These are phyloP conservation scores for Myotis vivesi DNA, from an alignment of 2,797 vertebrate species.

Conservation along the genomic window DNA sequence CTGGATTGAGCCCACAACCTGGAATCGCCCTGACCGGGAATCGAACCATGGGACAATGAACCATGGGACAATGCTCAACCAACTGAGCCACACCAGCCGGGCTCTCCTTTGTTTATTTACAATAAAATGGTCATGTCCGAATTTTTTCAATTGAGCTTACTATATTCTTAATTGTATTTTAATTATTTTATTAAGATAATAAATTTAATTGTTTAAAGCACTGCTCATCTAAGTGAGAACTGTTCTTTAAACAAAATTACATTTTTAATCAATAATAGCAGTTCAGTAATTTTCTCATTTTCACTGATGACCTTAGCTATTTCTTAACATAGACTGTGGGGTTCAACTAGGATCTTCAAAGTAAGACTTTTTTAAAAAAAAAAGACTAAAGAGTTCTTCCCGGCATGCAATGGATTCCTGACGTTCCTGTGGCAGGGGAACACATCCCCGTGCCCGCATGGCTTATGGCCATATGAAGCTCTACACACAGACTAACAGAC, in stretches of 20 bases:
- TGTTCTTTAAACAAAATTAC: slow-evolving; percentile 2
- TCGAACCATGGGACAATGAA: background rate
- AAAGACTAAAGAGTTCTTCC: background rate
- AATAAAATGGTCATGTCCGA: background rate
- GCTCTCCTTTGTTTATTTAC: background rate
- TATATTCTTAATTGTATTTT: background rate
- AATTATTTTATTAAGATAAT: slow-evolving; percentile 25
- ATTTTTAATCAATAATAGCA: background rate
- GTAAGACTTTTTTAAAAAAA: background rate
- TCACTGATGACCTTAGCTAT: background rate
- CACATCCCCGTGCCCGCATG: too few species aligned
- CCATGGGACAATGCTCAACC: background rate
- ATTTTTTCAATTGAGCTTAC: background rate
- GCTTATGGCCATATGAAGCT: too few species aligned
- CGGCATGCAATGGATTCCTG: too few species aligned
- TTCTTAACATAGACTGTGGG: background rate
- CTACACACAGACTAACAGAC: too few species aligned
- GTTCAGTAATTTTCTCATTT: slow-evolving; percentile 9
- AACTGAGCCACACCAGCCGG: background rate
- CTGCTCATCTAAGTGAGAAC: background rate
- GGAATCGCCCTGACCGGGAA: background rate
- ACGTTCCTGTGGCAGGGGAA: too few species aligned
- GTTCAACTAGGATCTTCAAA: background rate
- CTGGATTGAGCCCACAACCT: background rate
- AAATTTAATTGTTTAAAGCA: slow-evolving; percentile 37